Evolutionary conservation across 2,888 invertebrate species (phyloP), one percentile per base, ranked within the genome.

Genomic region (Anarsia innoxiella): DNA sequence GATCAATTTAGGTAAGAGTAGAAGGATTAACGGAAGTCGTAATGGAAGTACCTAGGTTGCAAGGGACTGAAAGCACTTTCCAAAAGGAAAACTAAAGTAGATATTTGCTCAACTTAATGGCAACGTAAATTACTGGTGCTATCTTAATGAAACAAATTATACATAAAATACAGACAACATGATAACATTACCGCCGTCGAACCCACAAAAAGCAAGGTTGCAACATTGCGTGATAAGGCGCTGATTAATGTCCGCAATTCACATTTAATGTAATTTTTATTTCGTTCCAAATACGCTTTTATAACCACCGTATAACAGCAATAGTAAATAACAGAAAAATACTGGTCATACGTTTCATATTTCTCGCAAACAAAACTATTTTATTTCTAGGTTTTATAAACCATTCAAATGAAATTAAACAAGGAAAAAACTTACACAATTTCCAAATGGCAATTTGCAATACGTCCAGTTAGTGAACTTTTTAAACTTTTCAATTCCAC

Each of bases 221-320:
- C 51, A 36, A 44, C 41, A 47, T 51, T 42, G 56, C 56, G 54
- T 64, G 66, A 53, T 59, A 49, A 53, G 45, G 42, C 45, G 45
- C 51, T 53, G 54, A 59, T 54, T 70, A 66, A 69, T 63, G 67
- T 55, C 50, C 50, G 45, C 52, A 56, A 53, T 63, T 60, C 58
- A 56, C 59, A 68, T 64, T 62, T 59, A 62, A 66, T 55, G 53
- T 54, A 59, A 60, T 60, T 59, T 62, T 64, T 59, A 60, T 64
- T 59, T 56, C 49, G 23, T 13, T 29, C 36, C 36, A 35, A 35
- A 35, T 35, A 35, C 28, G 16, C 10, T 35, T 35, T 35, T 28
- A 35, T 28, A 6, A 6, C 19, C 16, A 14, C 28, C 16, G 8
- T 19, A n/a, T n/a, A n/a, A n/a, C n/a, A n/a, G n/a, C n/a, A n/a